Conservation (phyloP, 2,888 invertebrate genomes). For the Rhingia campestris region DNA sequence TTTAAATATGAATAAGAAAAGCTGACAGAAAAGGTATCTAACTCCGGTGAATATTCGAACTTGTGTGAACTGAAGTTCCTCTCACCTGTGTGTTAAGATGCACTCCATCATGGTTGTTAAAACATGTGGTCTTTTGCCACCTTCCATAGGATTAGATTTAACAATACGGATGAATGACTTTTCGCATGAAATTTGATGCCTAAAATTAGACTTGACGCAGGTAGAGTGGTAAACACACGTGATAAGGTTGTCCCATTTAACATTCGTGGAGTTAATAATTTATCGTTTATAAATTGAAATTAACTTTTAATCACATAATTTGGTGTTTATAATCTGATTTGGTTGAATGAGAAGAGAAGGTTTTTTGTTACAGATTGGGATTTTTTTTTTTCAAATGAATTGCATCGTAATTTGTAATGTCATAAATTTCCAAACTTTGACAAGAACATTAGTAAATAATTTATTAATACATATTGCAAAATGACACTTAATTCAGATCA, state of each 20-base stretch:
- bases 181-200: slow-evolving; percentile 53
- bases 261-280: slow-evolving; percentile 25
- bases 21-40: slow-evolving; percentile 25
- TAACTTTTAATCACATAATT: slow-evolving; percentile 25
- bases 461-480: slow-evolving; percentile 5
- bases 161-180: slow-evolving; percentile 11
- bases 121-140: slow-evolving; percentile 25
- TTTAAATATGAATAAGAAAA: slow-evolving; percentile 1
- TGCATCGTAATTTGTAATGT: slow-evolving; percentile 13
- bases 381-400: slow-evolving; percentile 1
- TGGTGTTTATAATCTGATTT: slow-evolving; percentile 9
- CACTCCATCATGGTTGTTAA: slow-evolving; percentile 28
- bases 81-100: slow-evolving; percentile 40
- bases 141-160: slow-evolving; percentile 38
- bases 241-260: slow-evolving; percentile 1
- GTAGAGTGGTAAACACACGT: no score
- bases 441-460: slow-evolving; percentile 15
- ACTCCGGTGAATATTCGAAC: slow-evolving; percentile 59
- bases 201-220: slow-evolving; percentile 6
- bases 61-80: slow-evolving; percentile 41
- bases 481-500: slow-evolving; percentile 6
- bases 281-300: slow-evolving; percentile 8
- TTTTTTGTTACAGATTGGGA: neutral
- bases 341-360: slow-evolving; percentile 5
- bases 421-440: slow-evolving; percentile 10